These are phyloP conservation scores for Apogon hyalosoma DNA, from an alignment of 2,797 vertebrate genomes.

Conservation along the genomic window DNA sequence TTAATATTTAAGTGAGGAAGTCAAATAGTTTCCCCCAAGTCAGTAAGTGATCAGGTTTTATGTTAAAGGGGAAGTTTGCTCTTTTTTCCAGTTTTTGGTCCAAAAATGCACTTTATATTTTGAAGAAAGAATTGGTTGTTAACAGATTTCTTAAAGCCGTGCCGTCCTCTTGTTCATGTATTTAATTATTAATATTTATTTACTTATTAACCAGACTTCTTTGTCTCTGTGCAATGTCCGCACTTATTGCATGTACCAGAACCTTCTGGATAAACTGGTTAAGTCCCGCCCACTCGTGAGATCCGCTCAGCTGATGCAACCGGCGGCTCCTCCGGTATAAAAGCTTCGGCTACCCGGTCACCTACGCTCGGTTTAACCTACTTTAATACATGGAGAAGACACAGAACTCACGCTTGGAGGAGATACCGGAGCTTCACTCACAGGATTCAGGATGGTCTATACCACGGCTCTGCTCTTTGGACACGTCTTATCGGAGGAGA, in stretches of 20 bases:
- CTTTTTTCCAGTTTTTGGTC: too few species aligned
- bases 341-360: rapidly evolving
- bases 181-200: too few species aligned
- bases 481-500: slow-evolving; percentile 61
- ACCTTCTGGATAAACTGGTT: slow-evolving; percentile 44
- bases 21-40: too few species aligned
- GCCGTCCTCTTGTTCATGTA: too few species aligned
- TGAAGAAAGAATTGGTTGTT: too few species aligned
- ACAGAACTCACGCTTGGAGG: slow-evolving; percentile 34
- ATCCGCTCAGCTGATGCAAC: slow-evolving; percentile 80
- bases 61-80: too few species aligned
- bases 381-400: slow-evolving; percentile 62
- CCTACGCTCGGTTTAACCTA: background rate
- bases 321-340: slow-evolving; percentile 47
- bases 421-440: slow-evolving; percentile 43
- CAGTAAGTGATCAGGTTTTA: too few species aligned
- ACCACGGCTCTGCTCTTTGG: slow-evolving; percentile 74
- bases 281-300: slow-evolving; percentile 49
- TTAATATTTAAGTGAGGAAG: too few species aligned
- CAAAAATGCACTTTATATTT: too few species aligned
- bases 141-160: background rate
- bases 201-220: too few species aligned
- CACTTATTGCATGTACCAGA: slow-evolving; percentile 62
- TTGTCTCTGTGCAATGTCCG: slow-evolving; percentile 19
- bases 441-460: slow-evolving; percentile 74